phyloP scores from a whole-genome alignment of 2,113 vertebrate genomes.

The Phoxinus phoxinus region DNA sequence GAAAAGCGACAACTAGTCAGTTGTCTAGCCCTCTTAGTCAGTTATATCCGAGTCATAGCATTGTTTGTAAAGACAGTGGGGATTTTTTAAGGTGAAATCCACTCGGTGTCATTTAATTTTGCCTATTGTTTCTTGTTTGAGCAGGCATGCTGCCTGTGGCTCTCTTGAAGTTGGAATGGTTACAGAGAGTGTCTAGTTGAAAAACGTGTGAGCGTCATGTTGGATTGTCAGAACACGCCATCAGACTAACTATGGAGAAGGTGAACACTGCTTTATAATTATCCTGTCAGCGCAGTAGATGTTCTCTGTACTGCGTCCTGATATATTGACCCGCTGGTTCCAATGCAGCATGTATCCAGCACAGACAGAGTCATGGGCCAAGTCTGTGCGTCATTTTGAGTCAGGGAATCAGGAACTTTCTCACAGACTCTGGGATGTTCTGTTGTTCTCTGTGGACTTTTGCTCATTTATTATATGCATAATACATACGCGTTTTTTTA shows the following conservation, averaged over 20 bases:
- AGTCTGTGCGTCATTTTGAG: constrained; percentile 22
- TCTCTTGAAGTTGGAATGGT: constrained; percentile 57
- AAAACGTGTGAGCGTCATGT: constrained; percentile 50
- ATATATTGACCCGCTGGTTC: constrained; percentile 63
- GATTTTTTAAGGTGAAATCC: neutral
- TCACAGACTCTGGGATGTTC: constrained; percentile 13
- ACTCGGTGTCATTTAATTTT: neutral
- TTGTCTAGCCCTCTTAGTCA: neutral
- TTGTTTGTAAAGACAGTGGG: neutral
- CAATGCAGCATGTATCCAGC: constrained; percentile 15
- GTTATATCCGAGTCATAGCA: neutral
- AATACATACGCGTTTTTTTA: too few species aligned
- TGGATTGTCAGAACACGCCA: constrained; percentile 67
- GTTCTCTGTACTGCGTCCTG: constrained; percentile 60
- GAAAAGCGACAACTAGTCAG: neutral
- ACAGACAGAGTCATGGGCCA: constrained; percentile 29
- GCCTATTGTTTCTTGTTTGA: constrained; percentile 52
- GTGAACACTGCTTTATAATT: constrained; percentile 70
- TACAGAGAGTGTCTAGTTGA: constrained; percentile 44
- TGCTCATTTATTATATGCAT: constrained; percentile 33
- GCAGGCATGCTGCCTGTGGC: constrained; percentile 48
- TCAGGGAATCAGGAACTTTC: constrained; percentile 37
- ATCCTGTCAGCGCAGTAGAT: constrained; percentile 63
- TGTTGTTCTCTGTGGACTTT: constrained; percentile 2
- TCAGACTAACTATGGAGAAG: constrained; percentile 58